Conservation (phyloP, 2,888 invertebrate species). For the Spisula solida region DNA sequence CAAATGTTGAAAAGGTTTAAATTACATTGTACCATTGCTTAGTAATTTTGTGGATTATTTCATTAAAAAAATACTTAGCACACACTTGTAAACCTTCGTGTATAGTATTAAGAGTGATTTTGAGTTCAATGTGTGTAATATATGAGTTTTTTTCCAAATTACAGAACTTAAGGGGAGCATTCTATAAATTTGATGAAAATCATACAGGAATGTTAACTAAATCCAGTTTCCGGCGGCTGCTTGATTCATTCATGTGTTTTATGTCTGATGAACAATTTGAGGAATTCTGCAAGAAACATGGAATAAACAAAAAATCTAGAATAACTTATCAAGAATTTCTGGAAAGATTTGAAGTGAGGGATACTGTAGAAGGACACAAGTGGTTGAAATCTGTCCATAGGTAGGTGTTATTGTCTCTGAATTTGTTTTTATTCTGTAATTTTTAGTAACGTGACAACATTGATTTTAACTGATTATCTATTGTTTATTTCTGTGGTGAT, state of each 20-base stretch:
- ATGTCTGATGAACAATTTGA: constrained; percentile 85
- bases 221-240: constrained; percentile 83
- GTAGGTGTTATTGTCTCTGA: constrained; percentile 64
- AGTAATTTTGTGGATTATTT: too few species aligned
- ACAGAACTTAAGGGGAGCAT: constrained; percentile 85
- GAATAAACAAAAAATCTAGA: constrained; percentile 77
- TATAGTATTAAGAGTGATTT: too few species aligned
- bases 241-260: constrained; percentile 85
- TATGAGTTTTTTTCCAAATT: constrained; percentile 37
- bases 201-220: constrained; percentile 84
- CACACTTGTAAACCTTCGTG: too few species aligned
- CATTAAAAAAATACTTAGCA: too few species aligned
- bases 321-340: constrained; percentile 85
- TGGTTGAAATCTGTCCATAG: constrained; percentile 86
- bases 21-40: too few species aligned
- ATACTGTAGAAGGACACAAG: constrained; percentile 85
- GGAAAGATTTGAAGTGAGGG: constrained; percentile 84
- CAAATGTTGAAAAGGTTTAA: too few species aligned
- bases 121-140: too few species aligned
- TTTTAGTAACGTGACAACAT: too few species aligned
- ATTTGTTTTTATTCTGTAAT: too few species aligned
- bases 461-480: too few species aligned
- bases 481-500: too few species aligned
- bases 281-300: constrained; percentile 82
- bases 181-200: constrained; percentile 86